These are phyloP conservation scores for Ophraella communa DNA, from an alignment of 2,888 invertebrate species.

Conservation along the genomic window DNA sequence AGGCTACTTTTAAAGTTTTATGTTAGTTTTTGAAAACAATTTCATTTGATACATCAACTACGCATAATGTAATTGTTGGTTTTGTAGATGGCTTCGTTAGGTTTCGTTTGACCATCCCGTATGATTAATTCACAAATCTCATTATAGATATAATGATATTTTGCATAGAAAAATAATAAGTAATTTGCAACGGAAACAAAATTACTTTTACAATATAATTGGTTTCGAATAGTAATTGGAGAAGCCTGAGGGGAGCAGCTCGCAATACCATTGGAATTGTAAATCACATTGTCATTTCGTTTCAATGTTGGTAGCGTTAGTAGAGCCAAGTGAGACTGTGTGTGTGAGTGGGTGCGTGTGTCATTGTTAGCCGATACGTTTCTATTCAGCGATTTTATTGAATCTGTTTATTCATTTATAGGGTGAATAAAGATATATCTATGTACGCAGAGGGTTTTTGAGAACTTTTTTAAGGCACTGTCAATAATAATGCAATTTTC, in stretches of 20 bases:
- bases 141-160: background rate
- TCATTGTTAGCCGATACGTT: conserved; percentile 33
- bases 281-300: conserved; percentile 47
- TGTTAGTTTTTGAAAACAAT: too few species aligned
- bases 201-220: conserved; percentile 41
- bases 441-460: background rate
- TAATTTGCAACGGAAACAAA: conserved; percentile 30
- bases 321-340: conserved; percentile 10
- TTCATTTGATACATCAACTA: too few species aligned
- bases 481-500: background rate
- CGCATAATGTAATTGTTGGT: too few species aligned
- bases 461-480: background rate
- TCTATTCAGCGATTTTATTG: conserved; percentile 28
- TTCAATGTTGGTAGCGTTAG: conserved; percentile 12
- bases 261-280: conserved; percentile 49
- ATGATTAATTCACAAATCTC: background rate
- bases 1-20: too few species aligned
- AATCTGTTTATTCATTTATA: conserved; percentile 24
- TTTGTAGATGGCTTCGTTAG: background rate
- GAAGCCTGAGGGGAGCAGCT: conserved; percentile 35
- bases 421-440: conserved; percentile 6
- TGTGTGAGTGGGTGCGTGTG: conserved; percentile 20
- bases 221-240: conserved; percentile 48
- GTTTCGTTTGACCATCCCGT: background rate
- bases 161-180: conserved; percentile 17